Evolutionary conservation across 2,797 vertebrate genomes (phyloP).

Genomic region (Cirrhinus mrigala): DNA sequence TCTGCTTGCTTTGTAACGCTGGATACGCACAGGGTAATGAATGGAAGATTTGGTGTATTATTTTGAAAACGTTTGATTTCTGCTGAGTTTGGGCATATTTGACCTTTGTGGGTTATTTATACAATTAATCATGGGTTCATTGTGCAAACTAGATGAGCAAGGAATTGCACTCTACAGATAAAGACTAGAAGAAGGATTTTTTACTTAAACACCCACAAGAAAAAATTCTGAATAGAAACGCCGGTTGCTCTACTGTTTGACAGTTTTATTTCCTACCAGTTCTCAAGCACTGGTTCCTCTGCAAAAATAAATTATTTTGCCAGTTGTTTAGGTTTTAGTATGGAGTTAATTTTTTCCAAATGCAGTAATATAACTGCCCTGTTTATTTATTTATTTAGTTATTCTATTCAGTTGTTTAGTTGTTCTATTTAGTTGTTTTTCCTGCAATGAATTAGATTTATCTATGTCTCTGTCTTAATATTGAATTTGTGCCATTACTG

Average conservation of each 20-base stretch:
- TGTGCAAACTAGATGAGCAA: neutral
- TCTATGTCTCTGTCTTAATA: neutral
- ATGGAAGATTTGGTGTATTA: neutral
- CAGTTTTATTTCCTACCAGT: neutral
- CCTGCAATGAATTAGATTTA: neutral
- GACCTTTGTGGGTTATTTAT: neutral
- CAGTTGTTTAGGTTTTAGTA: neutral
- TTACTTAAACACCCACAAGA: neutral
- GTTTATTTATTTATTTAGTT: neutral
- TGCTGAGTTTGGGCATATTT: neutral
- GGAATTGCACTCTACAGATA: neutral
- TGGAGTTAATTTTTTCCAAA: neutral
- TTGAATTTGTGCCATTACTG: neutral
- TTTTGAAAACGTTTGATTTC: constrained; percentile 6
- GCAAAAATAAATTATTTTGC: neutral
- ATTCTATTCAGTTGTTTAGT: neutral
- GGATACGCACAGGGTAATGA: neutral
- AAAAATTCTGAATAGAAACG: neutral
- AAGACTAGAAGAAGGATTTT: neutral
- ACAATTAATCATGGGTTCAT: neutral
- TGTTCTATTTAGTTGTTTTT: neutral
- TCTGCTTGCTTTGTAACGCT: neutral
- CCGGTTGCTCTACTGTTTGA: neutral
- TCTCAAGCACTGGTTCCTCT: neutral
- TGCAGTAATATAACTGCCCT: neutral